These are phyloP conservation scores for Luidia sarsii DNA, from an alignment of 53 echinoderm and acorn worm species.

Conservation along the genomic window DNA sequence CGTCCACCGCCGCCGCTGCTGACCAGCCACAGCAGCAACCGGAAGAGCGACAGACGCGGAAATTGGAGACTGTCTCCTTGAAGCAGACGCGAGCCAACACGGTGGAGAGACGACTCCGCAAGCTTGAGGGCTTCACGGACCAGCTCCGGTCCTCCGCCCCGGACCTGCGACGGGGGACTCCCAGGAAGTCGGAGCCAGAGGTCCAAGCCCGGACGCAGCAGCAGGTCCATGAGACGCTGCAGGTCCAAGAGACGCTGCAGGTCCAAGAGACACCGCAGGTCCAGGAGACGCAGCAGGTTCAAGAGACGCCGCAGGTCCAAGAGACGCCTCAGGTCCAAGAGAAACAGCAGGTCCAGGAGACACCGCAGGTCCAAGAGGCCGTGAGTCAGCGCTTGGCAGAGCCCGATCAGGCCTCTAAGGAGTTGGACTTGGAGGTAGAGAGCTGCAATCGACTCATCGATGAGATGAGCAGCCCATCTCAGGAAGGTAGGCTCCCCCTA, in stretches of 20 bases:
- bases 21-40: neutral
- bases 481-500: conserved; percentile 1
- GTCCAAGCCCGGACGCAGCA: conserved; percentile 15
- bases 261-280: conserved; percentile 9
- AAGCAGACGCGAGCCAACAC: neutral
- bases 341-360: conserved; percentile 2
- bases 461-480: conserved; percentile 36
- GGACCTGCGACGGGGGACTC: neutral
- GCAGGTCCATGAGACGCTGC: neutral
- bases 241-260: neutral
- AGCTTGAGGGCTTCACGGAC: conserved; percentile 8
- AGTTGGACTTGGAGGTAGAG: conserved; percentile 72
- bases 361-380: neutral
- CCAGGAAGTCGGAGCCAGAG: conserved; percentile 12
- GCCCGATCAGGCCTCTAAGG: conserved; percentile 13
- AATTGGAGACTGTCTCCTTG: neutral
- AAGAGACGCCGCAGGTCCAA: neutral
- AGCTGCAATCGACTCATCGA: conserved; percentile 77
- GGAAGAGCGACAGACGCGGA: neutral
- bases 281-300: neutral
- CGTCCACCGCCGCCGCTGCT: neutral
- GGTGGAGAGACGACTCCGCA: neutral
- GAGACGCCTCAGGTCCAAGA: conserved; percentile 1
- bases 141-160: neutral
- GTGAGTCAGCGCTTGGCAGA: neutral